Conservation (phyloP, 2,113 vertebrate genomes). For the Pavo muticus region DNA sequence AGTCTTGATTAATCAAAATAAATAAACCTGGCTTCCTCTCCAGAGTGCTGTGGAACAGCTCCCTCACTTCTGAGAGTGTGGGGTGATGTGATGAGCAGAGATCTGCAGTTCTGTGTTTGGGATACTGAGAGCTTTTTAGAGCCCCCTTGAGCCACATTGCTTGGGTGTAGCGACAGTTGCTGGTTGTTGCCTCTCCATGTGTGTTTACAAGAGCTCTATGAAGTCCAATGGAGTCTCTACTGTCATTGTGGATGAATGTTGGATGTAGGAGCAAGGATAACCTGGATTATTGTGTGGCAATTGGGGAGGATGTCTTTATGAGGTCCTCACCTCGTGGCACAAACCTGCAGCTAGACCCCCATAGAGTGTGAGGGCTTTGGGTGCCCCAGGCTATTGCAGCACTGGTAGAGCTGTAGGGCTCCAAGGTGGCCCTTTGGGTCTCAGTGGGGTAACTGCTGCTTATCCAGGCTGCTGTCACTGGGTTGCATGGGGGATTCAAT, state of each 20-base stretch:
- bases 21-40: constrained; percentile 41
- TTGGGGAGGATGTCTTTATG: neutral
- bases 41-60: neutral
- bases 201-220: neutral
- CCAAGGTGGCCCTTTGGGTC: neutral
- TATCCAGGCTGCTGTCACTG: accelerated
- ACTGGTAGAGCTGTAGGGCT: neutral
- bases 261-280: neutral
- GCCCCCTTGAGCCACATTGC: accelerated
- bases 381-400: neutral
- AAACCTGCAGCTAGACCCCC: too few relatives aligned
- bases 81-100: neutral
- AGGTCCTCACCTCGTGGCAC: too few relatives aligned
- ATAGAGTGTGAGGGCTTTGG: neutral
- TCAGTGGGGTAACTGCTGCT: accelerated
- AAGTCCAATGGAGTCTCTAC: neutral
- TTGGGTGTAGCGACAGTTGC: neutral
- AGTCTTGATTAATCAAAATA: constrained; percentile 57
- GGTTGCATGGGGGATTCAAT: neutral
- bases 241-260: neutral
- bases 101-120: neutral
- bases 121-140: neutral
- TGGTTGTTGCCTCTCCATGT: accelerated
- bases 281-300: neutral
- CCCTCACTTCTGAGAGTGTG: neutral